Conservation (phyloP, 2,888 invertebrate genomes). For the Ectemnius lituratus region DNA sequence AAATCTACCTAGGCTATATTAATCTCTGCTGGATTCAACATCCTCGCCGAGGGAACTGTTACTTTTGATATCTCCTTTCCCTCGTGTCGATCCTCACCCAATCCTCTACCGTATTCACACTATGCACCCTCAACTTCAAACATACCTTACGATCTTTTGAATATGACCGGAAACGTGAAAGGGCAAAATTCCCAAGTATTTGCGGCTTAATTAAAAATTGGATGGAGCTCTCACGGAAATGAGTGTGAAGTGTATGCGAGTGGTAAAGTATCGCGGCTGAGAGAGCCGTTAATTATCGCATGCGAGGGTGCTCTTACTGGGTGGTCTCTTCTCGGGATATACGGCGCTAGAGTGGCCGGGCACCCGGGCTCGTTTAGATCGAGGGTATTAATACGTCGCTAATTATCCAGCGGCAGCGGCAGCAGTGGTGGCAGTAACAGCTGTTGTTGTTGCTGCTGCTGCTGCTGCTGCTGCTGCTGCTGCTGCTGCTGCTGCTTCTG, state of each 20-base stretch:
- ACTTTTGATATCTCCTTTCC: constrained; percentile 33
- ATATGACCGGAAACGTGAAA: too few species aligned
- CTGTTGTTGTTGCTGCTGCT: constrained; percentile 29
- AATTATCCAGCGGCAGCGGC: constrained; percentile 42
- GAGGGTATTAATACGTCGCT: constrained; percentile 46
- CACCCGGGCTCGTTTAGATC: constrained; percentile 44
- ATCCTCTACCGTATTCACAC: too few species aligned
- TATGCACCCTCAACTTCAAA: too few species aligned
- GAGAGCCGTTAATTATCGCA: constrained; percentile 45
- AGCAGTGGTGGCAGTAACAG: constrained; percentile 26
- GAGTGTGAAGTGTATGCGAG: constrained; percentile 5
- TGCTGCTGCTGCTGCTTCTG: constrained; percentile 8
- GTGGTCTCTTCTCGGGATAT: constrained; percentile 36
- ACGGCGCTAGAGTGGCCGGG: constrained; percentile 12
- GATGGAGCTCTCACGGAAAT: not conserved
- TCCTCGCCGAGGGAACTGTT: constrained; percentile 24
- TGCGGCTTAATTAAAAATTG: too few species aligned
- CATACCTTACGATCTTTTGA: too few species aligned
- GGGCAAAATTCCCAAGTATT: too few species aligned
- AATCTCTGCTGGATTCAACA: constrained; percentile 31
- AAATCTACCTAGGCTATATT: constrained; percentile 37
- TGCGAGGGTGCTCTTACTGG: constrained; percentile 27
- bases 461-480: not conserved
- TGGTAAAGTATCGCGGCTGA: constrained; percentile 17
- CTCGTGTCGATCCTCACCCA: not conserved